Conservation (phyloP, 2,888 invertebrate species). For the Xestia xanthographa region DNA sequence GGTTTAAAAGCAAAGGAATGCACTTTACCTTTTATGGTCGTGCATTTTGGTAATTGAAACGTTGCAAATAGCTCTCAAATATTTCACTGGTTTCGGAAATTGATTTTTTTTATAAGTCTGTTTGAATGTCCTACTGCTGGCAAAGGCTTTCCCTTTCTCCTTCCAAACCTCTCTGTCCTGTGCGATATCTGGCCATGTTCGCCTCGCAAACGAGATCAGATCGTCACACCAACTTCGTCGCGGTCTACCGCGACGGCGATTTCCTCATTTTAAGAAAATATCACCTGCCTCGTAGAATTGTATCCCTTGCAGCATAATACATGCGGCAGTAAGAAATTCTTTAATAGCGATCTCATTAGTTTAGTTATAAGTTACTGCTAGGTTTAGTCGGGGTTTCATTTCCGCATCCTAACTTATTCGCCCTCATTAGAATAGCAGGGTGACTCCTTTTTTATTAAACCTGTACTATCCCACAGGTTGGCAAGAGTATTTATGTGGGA, state of each 20-base stretch:
- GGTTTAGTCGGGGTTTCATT: neutral
- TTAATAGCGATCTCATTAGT: neutral
- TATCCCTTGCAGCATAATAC: neutral
- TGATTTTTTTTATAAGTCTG: too few species aligned
- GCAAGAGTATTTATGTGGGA: neutral
- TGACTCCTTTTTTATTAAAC: too few species aligned
- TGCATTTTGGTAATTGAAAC: neutral
- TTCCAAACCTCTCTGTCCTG: too few species aligned
- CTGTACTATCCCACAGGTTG: neutral
- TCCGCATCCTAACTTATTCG: neutral
- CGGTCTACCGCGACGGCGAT: too few species aligned
- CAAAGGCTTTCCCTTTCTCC: too few species aligned
- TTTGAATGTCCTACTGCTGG: too few species aligned
- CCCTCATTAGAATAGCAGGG: neutral
- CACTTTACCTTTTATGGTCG: conserved; percentile 31
- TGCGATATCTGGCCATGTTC: too few species aligned
- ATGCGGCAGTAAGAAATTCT: neutral
- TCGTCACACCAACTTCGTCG: too few species aligned
- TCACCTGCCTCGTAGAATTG: neutral
- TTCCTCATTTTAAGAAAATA: neutral
- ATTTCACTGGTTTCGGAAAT: too few species aligned
- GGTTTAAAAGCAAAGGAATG: conserved; percentile 34
- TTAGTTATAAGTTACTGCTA: neutral
- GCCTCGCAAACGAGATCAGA: too few species aligned
- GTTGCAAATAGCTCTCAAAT: neutral